Conservation (phyloP, 2,113 vertebrate species). For the Potamarius usumacintae region DNA sequence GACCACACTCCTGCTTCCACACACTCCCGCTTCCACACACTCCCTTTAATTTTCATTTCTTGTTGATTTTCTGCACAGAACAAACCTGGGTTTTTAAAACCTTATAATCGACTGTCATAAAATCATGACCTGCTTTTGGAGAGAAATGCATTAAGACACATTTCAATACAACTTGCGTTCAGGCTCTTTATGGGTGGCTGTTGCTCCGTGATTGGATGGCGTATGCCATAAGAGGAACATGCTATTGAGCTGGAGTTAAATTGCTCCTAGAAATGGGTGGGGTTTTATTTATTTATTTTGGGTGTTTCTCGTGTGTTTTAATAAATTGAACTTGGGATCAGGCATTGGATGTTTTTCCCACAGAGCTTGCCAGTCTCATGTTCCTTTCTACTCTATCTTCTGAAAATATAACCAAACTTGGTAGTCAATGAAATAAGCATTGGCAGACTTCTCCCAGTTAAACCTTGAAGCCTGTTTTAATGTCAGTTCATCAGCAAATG, state of each 20-base stretch:
- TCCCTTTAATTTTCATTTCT: not conserved
- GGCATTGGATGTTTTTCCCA: not conserved
- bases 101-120: constrained; percentile 8
- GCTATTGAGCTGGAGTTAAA: not conserved
- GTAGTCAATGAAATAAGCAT: not conserved
- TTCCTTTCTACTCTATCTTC: not conserved
- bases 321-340: not conserved
- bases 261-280: not conserved
- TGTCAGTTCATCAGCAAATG: not conserved
- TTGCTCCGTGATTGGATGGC: not conserved
- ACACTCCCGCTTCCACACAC: not conserved
- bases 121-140: not conserved
- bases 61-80: not conserved
- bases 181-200: not conserved
- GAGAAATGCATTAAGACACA: not conserved
- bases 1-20: not conserved
- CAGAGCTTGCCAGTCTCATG: not conserved
- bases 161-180: not conserved
- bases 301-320: too few species aligned
- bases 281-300: not conserved
- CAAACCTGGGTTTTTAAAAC: not conserved
- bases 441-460: not conserved
- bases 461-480: not conserved
- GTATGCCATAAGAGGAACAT: not conserved
- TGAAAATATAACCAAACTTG: constrained; percentile 8